Percentiles rank a stretch among this genome's conserved stretches.
Conservation (phyloP, 2,797 vertebrate genomes). For the Phataginus tricuspis region DNA sequence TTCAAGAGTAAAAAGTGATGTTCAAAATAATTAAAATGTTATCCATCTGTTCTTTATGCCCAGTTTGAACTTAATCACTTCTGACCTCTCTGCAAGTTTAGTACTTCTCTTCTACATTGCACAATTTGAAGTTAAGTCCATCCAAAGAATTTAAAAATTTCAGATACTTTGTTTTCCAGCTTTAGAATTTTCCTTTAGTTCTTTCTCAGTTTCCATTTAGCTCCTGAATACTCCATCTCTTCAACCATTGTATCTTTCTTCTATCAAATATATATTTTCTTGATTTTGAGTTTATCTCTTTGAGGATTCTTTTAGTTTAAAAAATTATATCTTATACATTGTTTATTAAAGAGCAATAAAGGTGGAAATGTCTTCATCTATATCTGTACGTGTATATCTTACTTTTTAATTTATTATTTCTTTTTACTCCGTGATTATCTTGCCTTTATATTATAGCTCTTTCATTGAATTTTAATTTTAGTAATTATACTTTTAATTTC, state of each 20-base stretch:
- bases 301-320: neutral
- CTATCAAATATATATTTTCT: neutral
- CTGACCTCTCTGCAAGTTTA: neutral
- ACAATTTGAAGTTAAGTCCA: neutral
- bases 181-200: slow-evolving; percentile 14
- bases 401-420: neutral
- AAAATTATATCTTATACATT: neutral
- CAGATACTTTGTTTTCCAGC: neutral
- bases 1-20: neutral
- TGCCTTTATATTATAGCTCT: slow-evolving; percentile 12
- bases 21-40: slow-evolving; percentile 23
- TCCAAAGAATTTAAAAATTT: neutral
- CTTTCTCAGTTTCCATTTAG: slow-evolving; percentile 7
- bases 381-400: neutral
- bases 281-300: neutral
- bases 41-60: neutral
- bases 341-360: slow-evolving; percentile 18
- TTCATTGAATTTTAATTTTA: slow-evolving; percentile 39
- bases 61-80: neutral
- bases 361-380: neutral
- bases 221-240: neutral
- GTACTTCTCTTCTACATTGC: neutral
- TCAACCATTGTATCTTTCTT: neutral
- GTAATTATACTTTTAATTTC: neutral
- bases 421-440: neutral